Base-by-base conservation (phyloP, 2,797 vertebrate genomes). In the Telmatherina bonti region DNA sequence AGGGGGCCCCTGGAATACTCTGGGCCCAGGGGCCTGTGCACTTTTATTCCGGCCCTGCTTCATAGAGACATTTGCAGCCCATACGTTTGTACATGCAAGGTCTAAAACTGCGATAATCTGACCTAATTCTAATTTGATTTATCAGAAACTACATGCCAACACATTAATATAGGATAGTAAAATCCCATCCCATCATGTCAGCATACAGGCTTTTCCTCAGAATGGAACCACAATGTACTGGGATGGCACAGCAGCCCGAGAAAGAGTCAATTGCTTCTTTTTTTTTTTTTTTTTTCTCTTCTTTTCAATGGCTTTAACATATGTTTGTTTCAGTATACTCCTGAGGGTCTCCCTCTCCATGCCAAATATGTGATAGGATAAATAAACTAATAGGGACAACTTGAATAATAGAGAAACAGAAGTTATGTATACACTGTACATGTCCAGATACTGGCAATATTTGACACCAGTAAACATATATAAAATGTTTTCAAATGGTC, bases 401-500 rank as follows among this genome's bases (percentile, higher is more conserved):
- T 65, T 7, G 43, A 24, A 79, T 55, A 62, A 56, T 27, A 16
- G 7, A 36, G 20, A 52, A 61, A 30, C 24, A 75, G 70, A 52
- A 31, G 20, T 26, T 5, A 56, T 63, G 62, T 82, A 49, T 74
- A 83, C 74, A 67, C 56, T 2, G 38, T 18, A 4, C 36, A 72
- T 38, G 38, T 59, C 65, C 29, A 70, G 63, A 63, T 64, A 68
- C 57, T 27, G 66, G 47, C 13, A 29, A 15, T 20, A 53, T 62
- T 65, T 60, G 35, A 60, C 70, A 65, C 61, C 13, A 20, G 22
- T 65, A 59, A 1, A 51, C 49, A 18, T 15, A n/a, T 41, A 33
- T 76, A 45, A 38, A 54, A 62, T 41, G 59, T 62, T 85, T 82
- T 83, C 12, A 57, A 72, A n/a, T 61, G 26, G 36, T 79, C 84